phyloP scores from a whole-genome alignment of 1,140 invertebrate species.

The Cephus cinctus region DNA sequence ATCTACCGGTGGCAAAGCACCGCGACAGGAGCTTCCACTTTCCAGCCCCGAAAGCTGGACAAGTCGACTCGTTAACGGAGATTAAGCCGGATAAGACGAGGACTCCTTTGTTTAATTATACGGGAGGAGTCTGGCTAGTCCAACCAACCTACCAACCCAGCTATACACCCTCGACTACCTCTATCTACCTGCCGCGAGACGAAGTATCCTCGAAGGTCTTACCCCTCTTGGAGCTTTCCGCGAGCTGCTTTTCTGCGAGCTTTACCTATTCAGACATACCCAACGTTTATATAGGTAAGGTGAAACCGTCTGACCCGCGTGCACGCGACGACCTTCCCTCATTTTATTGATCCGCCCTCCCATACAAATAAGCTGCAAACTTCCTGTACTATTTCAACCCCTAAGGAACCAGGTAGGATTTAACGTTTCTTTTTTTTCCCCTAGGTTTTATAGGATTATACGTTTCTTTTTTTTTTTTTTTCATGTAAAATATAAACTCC shows the following conservation, averaged over 20 bases:
- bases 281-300: constrained; percentile 27
- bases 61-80: constrained; percentile 25
- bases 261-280: constrained; percentile 23
- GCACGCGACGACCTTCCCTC: constrained; percentile 50
- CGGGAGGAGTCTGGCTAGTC: too few relatives aligned
- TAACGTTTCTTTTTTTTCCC: constrained; percentile 16
- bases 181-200: too few relatives aligned
- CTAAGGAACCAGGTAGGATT: constrained; percentile 11
- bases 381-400: constrained; percentile 20
- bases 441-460: too few relatives aligned
- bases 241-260: too few relatives aligned
- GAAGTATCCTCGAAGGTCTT: too few relatives aligned
- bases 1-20: background rate
- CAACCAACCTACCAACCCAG: too few relatives aligned
- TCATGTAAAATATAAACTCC: too few relatives aligned
- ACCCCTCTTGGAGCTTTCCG: too few relatives aligned
- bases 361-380: constrained; percentile 47
- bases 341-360: constrained; percentile 51
- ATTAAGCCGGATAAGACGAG: constrained; percentile 35
- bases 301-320: constrained; percentile 36
- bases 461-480: constrained; percentile 16
- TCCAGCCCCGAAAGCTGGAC: constrained; percentile 18
- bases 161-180: too few relatives aligned
- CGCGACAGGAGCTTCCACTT: constrained; percentile 4
- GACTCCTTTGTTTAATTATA: constrained; percentile 45